Base-by-base conservation (phyloP, 2,888 invertebrate genomes). In the Notodromas monacha region DNA sequence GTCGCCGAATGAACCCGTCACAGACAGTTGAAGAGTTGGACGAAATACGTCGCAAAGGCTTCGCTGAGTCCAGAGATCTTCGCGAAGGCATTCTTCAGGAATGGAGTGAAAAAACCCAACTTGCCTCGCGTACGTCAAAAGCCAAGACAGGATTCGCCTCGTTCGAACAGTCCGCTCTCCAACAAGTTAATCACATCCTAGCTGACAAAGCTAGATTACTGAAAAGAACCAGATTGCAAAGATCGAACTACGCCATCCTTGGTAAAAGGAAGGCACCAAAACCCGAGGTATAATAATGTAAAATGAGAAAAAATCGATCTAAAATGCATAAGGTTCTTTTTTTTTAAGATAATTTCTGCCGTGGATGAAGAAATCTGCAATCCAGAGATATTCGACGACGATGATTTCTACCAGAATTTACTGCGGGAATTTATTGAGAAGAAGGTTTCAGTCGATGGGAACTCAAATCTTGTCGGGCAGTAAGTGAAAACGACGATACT, bases 341-440 rank as follows among this genome's bases (percentile, higher is more conserved):
- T n/a, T n/a, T n/a, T n/a, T n/a, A n/a, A n/a, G n/a, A n/a, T n/a
- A n/a, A n/a, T n/a, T n/a, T n/a, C n/a, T n/a, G n/a, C n/a, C n/a
- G n/a, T n/a, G n/a, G n/a, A n/a, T n/a, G n/a, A n/a, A n/a, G n/a
- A n/a, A n/a, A n/a, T n/a, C n/a, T n/a, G n/a, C n/a, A n/a, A n/a
- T n/a, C n/a, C n/a, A 0, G 73, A 89, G 51, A 72, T 89, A 41
- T 92, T 77, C 52, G 86, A 92, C 47, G 92, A 92, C 44, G 73
- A 72, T 41, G 92, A 92, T 46, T 92, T 92, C 48, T 92, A 92
- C 49, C 84, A 86, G 48, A 76, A 81, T 42, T 55, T 86, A 32
- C 52, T 92, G 27, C 56, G 77, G 36, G 84, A 89, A 47, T 53
- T 92, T 26, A 84, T 92, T 36, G 81, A 89, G 46, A 66, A 68